phyloP scores from a whole-genome alignment of 2,888 invertebrate species.

The Junonia oenone region DNA sequence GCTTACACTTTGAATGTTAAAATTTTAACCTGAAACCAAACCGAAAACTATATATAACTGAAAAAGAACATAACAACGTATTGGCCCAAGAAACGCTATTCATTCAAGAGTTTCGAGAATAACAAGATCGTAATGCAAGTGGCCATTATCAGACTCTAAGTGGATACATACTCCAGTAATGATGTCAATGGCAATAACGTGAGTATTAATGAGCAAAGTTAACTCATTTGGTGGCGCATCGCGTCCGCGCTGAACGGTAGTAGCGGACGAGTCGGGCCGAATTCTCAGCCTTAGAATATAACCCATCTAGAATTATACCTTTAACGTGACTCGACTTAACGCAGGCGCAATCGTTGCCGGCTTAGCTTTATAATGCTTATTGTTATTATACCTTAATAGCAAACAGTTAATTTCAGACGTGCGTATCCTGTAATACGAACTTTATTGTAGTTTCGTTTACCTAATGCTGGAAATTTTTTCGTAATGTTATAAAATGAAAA shows the following conservation, averaged over 20 bases:
- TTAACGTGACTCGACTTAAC: conserved; percentile 56
- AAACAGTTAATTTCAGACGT: conserved; percentile 1
- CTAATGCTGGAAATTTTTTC: not conserved
- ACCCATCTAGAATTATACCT: conserved; percentile 54
- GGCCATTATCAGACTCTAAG: conserved; percentile 40
- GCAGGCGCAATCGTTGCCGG: conserved; percentile 16
- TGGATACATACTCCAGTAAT: conserved; percentile 58
- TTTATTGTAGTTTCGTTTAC: not conserved
- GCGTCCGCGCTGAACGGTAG: conserved; percentile 26
- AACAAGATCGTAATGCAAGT: conserved; percentile 20
- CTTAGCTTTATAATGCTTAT: conserved; percentile 11
- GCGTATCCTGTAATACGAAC: not conserved
- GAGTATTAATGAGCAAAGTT: conserved; percentile 73
- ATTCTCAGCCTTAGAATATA: conserved; percentile 3
- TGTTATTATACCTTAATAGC: conserved; percentile 1
- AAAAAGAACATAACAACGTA: not conserved
- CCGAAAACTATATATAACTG: too few species aligned
- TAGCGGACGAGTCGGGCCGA: conserved; percentile 10
- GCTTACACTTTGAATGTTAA: too few species aligned
- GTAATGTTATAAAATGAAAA: not conserved
- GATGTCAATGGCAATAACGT: conserved; percentile 71
- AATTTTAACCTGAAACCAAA: too few species aligned
- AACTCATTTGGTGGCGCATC: conserved; percentile 54
- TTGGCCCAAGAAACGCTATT: not conserved
- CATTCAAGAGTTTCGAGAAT: conserved; percentile 4